A percentile compares a stretch with the other conserved stretches of the same genome.
These are phyloP conservation scores for Theristicus caerulescens DNA, from an alignment of 2,113 vertebrate genomes.

Conservation along the genomic window DNA sequence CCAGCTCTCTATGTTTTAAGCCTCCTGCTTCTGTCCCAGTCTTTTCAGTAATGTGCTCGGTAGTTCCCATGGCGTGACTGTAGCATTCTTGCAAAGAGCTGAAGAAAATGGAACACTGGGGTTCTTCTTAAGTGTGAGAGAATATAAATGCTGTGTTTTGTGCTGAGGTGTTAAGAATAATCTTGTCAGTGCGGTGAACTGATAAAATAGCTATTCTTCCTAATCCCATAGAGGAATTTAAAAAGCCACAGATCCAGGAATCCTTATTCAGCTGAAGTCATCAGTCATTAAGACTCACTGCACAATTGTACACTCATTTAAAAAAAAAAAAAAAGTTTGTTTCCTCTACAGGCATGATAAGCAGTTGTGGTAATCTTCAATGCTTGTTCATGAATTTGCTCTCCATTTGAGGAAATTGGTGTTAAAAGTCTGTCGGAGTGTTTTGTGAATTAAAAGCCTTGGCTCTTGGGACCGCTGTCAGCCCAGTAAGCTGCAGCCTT, in stretches of 20 bases:
- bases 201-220: conserved; percentile 5
- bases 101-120: background rate
- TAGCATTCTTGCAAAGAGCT: background rate
- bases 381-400: background rate
- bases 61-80: background rate
- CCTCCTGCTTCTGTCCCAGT: background rate
- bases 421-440: background rate
- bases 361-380: background rate
- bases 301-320: background rate
- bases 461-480: background rate
- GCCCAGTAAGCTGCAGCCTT: background rate
- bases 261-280: background rate
- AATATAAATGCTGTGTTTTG: background rate
- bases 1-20: background rate
- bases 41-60: background rate
- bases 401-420: background rate
- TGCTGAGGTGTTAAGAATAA: conserved; percentile 4
- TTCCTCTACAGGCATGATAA: background rate
- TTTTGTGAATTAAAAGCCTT: background rate
- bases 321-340: background rate
- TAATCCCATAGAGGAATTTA: background rate
- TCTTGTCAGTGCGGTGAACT: background rate
- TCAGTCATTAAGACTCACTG: background rate
- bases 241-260: background rate
- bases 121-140: background rate